Base-by-base conservation (phyloP, 2,797 vertebrate genomes). In the Naso thynnoides region DNA sequence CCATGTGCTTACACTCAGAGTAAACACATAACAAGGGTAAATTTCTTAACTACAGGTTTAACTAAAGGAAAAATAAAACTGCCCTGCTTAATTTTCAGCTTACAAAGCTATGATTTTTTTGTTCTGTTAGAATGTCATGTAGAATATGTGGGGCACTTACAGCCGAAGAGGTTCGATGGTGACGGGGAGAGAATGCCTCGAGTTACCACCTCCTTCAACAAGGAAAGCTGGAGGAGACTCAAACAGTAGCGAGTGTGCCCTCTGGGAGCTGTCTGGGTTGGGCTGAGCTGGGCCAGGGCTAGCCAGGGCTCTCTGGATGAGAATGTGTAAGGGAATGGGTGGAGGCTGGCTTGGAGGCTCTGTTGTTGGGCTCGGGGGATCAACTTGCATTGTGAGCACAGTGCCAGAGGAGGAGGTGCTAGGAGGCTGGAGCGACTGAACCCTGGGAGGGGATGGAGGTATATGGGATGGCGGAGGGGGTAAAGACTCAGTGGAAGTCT, bases 131-230 rank as follows among this genome's bases (percentile, higher is more conserved):
- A 5, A 18, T 64, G 11, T 18, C 8, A 33, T 16, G 42, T 7
- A 24, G 4, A 54, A 18, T 8, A 41, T 33, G 38, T 29, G 38
- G 33, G 6, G 18, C 42, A 96, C 98, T 98, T 91, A 99, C 98
- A 98, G 96, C 94, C 97, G 96, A 45, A 99, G 95, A 73, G 96
- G 96, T 90, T 99, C 97, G 1, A 99, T 96, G 86, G 96, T 97
- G 90, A 98, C 81, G 0, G 97, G 97, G 48, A 99, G 95, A 2
- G 97, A 98, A 79, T 87, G 85, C 0, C 96, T 92, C 1, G 42
- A 8, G 57, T 82, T 86, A 0, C 83, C 80, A 9, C 55, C 87
- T 0, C 60, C 78, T 53, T 93, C 87, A 0, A 0, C 58, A 16
- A 94, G 90, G 31, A 95, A 86, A 1, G 91, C 93, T 1, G 93